Percentiles rank a stretch among this genome's conserved stretches.
Evolutionary conservation across 1,140 invertebrate genomes (phyloP).

Genomic region (Procambarus clarkii): DNA sequence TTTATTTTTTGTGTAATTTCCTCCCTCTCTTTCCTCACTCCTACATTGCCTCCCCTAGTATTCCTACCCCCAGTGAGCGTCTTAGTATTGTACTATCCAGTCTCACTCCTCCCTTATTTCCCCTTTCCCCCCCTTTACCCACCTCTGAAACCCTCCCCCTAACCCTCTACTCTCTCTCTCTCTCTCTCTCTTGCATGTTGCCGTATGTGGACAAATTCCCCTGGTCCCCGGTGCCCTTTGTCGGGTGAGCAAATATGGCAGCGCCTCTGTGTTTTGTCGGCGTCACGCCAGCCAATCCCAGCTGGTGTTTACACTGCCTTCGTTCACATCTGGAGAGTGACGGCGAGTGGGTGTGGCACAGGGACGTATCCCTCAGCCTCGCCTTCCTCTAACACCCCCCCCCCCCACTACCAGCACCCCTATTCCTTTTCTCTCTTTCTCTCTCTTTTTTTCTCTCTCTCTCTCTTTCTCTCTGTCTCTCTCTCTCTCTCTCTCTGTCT

Average conservation of each 20-base stretch:
- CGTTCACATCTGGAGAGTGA: slow-evolving; percentile 44
- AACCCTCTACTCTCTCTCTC: background rate
- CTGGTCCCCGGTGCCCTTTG: background rate
- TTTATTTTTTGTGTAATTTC: background rate
- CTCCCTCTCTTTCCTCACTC: background rate
- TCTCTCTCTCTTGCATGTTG: background rate
- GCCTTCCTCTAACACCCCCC: background rate
- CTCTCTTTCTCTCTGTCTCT: background rate
- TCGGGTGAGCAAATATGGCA: slow-evolving; percentile 10
- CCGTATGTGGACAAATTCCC: slow-evolving; percentile 7
- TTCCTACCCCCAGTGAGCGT: too few species aligned
- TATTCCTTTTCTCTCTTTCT: background rate
- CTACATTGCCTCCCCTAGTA: background rate
- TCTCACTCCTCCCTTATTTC: background rate
- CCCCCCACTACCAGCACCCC: background rate
- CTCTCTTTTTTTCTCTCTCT: background rate
- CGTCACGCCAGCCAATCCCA: background rate
- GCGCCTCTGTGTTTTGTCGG: slow-evolving; percentile 14
- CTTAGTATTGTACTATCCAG: too few species aligned
- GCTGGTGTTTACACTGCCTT: background rate
- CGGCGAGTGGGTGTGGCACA: background rate
- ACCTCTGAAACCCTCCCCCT: background rate
- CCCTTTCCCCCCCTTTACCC: background rate
- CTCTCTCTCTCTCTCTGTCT: background rate
- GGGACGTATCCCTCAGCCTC: background rate